These are phyloP conservation scores for Chelonus insularis DNA, from an alignment of 1,140 invertebrate species.

Conservation along the genomic window DNA sequence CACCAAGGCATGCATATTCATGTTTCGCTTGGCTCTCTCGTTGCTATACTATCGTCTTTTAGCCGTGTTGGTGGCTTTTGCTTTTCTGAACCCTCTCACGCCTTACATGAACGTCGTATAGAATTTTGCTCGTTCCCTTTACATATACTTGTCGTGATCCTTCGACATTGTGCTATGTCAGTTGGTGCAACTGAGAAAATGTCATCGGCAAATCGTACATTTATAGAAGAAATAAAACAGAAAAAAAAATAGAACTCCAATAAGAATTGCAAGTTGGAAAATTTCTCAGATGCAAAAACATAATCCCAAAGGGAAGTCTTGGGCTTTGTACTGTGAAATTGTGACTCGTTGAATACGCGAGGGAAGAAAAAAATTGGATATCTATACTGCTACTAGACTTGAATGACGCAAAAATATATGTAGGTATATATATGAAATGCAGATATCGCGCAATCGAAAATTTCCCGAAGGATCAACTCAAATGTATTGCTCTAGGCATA, in stretches of 20 bases:
- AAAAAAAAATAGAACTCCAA: conserved; percentile 8
- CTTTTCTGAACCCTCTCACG: conserved; percentile 10
- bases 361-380: conserved; percentile 1
- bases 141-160: conserved; percentile 5
- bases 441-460: conserved; percentile 40
- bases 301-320: conserved; percentile 2
- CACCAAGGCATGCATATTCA: conserved; percentile 48
- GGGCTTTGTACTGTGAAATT: conserved; percentile 28
- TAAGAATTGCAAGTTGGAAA: conserved; percentile 9
- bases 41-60: not conserved
- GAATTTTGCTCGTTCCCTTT: not conserved
- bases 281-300: conserved; percentile 23
- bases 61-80: not conserved
- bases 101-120: conserved; percentile 1
- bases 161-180: not conserved
- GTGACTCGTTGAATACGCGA: conserved; percentile 17
- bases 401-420: too few species aligned
- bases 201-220: not conserved
- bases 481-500: conserved; percentile 1
- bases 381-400: too few species aligned
- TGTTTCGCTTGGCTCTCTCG: conserved; percentile 34
- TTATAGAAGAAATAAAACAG: not conserved
- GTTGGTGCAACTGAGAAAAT: not conserved
- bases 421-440: conserved; percentile 6
- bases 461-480: conserved; percentile 38